Conservation (phyloP, 2,113 vertebrate species). For the Bettongia penicillata region DNA sequence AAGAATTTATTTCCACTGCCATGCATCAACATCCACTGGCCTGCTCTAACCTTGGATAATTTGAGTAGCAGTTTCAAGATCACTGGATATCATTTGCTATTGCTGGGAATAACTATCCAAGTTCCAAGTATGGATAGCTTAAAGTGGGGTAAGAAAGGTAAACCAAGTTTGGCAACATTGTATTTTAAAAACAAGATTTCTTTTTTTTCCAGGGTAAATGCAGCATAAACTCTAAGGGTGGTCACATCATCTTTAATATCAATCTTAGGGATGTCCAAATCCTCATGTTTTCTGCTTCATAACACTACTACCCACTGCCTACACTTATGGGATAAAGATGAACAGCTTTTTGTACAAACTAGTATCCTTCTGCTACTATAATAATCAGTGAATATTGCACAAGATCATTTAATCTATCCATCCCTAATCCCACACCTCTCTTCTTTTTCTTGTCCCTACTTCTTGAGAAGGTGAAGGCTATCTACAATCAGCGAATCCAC, state of each 20-base stretch:
- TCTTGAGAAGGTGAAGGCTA: no score
- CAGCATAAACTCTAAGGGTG: neutral
- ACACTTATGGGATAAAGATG: neutral
- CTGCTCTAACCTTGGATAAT: neutral
- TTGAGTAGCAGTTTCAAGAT: constrained; percentile 29
- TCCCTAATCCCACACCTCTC: no score
- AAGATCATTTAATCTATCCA: neutral
- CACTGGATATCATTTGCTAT: constrained; percentile 5
- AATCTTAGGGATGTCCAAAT: neutral
- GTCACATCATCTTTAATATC: neutral
- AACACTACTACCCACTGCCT: constrained; percentile 40
- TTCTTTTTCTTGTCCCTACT: no score
- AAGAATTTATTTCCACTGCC: neutral
- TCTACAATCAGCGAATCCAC: no score
- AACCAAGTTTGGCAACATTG: constrained; percentile 30
- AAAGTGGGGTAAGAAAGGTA: constrained; percentile 19
- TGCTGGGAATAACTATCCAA: neutral
- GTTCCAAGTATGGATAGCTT: constrained; percentile 1
- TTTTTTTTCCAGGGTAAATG: neutral
- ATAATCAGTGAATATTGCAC: neutral
- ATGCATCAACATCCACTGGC: neutral
- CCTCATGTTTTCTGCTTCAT: rapidly evolving
- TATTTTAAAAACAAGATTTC: neutral
- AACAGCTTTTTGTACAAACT: neutral
- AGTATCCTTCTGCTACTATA: neutral